A percentile compares a stretch with the other conserved stretches of the same genome.
Conservation (phyloP, 1,140 invertebrate genomes). For the Pantala flavescens region DNA sequence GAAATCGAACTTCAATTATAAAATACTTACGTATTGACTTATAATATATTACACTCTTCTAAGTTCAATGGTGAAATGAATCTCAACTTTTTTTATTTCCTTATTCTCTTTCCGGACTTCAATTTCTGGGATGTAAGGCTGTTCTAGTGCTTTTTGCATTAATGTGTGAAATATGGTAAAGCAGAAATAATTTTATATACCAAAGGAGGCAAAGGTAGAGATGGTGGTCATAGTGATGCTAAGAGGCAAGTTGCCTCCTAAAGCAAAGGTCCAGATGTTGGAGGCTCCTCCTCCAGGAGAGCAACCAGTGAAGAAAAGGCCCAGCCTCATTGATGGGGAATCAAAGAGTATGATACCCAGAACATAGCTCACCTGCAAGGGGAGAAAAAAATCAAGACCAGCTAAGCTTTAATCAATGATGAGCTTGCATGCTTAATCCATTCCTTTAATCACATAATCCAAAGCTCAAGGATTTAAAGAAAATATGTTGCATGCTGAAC, state of each 20-base stretch:
- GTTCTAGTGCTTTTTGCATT: too few relatives aligned
- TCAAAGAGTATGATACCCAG: constrained; percentile 62
- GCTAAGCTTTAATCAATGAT: constrained; percentile 7
- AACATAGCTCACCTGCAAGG: constrained; percentile 63
- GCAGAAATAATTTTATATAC: constrained; percentile 37
- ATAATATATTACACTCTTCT: too few relatives aligned
- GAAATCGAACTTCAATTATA: too few relatives aligned
- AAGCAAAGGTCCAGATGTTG: constrained; percentile 87
- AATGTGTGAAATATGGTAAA: too few relatives aligned
- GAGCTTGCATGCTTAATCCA: background rate
- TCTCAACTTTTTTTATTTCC: too few relatives aligned
- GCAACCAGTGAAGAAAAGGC: constrained; percentile 84
- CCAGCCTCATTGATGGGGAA: constrained; percentile 60
- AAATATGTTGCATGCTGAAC: too few relatives aligned
- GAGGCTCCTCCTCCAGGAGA: constrained; percentile 86
- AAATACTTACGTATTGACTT: too few relatives aligned
- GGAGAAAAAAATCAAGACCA: constrained; percentile 18
- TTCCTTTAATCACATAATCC: background rate
- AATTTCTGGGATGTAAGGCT: too few relatives aligned
- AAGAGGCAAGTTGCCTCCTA: constrained; percentile 80
- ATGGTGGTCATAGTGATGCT: constrained; percentile 89
- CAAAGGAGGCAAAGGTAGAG: constrained; percentile 72
- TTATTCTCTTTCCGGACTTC: too few relatives aligned
- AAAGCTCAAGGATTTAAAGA: constrained; percentile 14
- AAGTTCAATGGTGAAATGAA: too few relatives aligned